Evolutionary conservation across 2,888 invertebrate species (phyloP), one percentile per base, ranked within the genome.

Genomic region (Calliphora vomitoria): DNA sequence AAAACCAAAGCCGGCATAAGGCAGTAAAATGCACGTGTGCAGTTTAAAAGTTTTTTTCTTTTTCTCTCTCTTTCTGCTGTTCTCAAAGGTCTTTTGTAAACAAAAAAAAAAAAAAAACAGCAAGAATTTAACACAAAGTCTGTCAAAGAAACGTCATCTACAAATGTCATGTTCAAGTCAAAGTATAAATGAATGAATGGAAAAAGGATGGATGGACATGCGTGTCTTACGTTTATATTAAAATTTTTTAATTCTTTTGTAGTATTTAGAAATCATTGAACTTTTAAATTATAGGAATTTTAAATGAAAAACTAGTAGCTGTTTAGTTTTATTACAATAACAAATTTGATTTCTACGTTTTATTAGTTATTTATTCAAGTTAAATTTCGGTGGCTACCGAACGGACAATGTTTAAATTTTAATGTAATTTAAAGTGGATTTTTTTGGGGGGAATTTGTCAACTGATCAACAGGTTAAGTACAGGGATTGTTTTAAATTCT

Each of bases 101-200:
- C n/a, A 31, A 69, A 69, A 10, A 25, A 25, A 25, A 31, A 69
- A 69, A 10, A 25, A 25, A 25, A 25, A 8, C 10, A 20, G 20
- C 20, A 55, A 71, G n/a, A 50, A 13, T 35, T 18, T 11, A 71
- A 71, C n/a, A 72, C 62, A 58, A 8, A 10, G 5, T 13, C n/a
- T 62, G 41, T 66, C 20, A 44, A 20, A 20, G 20, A 74, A 74
- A 74, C 47, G 31, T 62, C 60, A 74, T 74, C 72, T 44, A 58
- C 20, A 74, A 74, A 74, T 25, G 44, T 74, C 58, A 72, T 58
- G 58, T 60, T 44, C 8, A 44, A 44, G 20, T 74, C 64, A 64
- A 4, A 8, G 20, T 50, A 10, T 55, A 3, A 8, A 55, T 15
- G 31, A 31, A 60, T 58, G 25, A 31, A 20, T 11, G 8, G 1